Evolutionary conservation across 2,797 vertebrate genomes (phyloP).

Genomic region (Girardinus metallicus): DNA sequence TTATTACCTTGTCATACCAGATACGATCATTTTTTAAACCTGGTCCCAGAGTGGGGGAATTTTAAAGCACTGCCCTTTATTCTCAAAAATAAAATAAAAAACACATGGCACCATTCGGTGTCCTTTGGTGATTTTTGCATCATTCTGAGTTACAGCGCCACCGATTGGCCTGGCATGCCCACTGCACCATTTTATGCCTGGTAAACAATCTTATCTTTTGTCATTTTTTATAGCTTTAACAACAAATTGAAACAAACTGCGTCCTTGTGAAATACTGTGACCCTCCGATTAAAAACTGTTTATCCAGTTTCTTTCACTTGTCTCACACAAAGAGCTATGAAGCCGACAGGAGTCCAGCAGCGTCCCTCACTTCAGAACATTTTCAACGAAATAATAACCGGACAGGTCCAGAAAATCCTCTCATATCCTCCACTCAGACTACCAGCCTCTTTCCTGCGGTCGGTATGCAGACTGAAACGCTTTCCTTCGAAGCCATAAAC

Average conservation of each 20-base stretch:
- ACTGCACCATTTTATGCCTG: not conserved
- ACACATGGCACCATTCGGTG: too few relatives aligned
- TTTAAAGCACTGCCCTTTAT: too few relatives aligned
- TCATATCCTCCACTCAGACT: not conserved
- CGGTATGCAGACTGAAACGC: not conserved
- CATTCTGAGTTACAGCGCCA: too few relatives aligned
- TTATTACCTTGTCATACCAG: too few relatives aligned
- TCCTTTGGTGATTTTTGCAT: too few relatives aligned
- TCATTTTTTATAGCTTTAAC: not conserved
- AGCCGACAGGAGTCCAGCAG: not conserved
- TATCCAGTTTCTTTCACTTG: not conserved
- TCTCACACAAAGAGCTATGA: not conserved
- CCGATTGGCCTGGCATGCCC: too few relatives aligned
- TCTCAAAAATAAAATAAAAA: too few relatives aligned
- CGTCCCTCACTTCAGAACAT: not conserved
- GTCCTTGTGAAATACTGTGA: not conserved
- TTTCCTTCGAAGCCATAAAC: not conserved
- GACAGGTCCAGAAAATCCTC: not conserved
- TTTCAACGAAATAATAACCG: not conserved
- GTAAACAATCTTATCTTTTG: not conserved
- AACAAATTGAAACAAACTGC: too few relatives aligned
- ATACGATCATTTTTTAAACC: too few relatives aligned
- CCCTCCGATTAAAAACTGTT: too few relatives aligned
- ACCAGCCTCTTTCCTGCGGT: not conserved
- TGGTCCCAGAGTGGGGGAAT: too few relatives aligned